Conservation (phyloP, 35 echinoderm and acorn worm species). For the Ophiothrix spiculata region DNA sequence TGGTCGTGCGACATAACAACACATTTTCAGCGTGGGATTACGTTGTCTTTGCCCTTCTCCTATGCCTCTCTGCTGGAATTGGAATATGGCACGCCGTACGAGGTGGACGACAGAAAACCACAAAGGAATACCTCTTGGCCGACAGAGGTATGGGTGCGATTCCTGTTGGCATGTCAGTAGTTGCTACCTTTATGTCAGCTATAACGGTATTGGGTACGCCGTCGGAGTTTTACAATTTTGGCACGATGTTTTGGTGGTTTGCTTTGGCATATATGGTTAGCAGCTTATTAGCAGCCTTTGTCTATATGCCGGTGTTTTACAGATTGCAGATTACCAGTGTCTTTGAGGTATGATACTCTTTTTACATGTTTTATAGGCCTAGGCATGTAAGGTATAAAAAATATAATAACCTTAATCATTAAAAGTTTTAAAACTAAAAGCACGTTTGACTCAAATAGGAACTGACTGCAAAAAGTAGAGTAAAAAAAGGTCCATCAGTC, state of each 20-base stretch:
- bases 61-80: constrained; percentile 72
- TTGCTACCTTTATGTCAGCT: constrained; percentile 72
- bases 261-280: neutral
- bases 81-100: constrained; percentile 65
- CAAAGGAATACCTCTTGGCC: constrained; percentile 78
- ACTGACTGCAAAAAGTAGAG: too few relatives aligned
- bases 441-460: too few relatives aligned
- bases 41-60: constrained; percentile 22
- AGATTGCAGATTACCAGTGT: neutral
- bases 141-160: constrained; percentile 63
- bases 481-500: too few relatives aligned
- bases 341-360: neutral
- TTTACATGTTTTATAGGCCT: too few relatives aligned
- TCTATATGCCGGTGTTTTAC: neutral
- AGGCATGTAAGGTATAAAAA: too few relatives aligned
- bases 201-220: neutral
- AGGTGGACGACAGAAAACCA: constrained; percentile 66
- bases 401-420: too few relatives aligned
- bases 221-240: neutral
- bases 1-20: neutral
- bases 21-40: constrained; percentile 29
- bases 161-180: constrained; percentile 68
- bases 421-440: too few relatives aligned
- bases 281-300: neutral
- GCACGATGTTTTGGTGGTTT: neutral